These are phyloP conservation scores for Scolopax mira DNA, from an alignment of 2,113 vertebrate species.

Conservation along the genomic window DNA sequence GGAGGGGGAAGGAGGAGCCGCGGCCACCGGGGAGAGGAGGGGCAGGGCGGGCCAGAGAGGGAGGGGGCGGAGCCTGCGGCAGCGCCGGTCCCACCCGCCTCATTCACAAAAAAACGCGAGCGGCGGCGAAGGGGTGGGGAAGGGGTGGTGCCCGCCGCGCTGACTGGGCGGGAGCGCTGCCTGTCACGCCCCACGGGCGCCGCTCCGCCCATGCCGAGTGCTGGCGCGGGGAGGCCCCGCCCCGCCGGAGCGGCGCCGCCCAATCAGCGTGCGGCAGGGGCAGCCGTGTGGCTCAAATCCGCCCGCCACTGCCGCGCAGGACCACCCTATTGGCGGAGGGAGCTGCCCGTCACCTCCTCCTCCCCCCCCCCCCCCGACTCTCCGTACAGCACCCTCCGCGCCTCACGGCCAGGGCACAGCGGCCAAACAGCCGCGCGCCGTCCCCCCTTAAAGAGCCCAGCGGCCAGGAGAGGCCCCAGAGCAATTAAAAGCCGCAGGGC, in stretches of 20 bases:
- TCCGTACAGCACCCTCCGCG: background rate
- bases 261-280: background rate
- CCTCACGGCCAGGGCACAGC: background rate
- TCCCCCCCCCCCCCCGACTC: too few species aligned
- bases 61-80: background rate
- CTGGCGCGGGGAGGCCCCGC: background rate
- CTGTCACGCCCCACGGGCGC: background rate
- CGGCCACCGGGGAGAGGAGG: background rate
- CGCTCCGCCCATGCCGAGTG: background rate
- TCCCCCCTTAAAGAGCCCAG: background rate
- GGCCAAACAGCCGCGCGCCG: background rate
- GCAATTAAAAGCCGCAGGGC: background rate
- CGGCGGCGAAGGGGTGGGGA: too few species aligned
- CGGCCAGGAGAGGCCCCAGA: background rate
- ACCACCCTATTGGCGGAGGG: background rate
- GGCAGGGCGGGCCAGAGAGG: background rate
- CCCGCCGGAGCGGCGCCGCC: background rate
- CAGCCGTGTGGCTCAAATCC: background rate
- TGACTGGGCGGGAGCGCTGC: background rate
- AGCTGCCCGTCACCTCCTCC: background rate
- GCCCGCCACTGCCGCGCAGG: background rate
- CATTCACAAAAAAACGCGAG: slow-evolving; percentile 20
- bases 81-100: background rate
- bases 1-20: background rate
- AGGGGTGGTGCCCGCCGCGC: too few species aligned